A percentile compares a stretch with the other conserved stretches of the same genome.
Evolutionary conservation across 1,140 invertebrate species (phyloP).

Genomic region (Hycleus phaleratus): DNA sequence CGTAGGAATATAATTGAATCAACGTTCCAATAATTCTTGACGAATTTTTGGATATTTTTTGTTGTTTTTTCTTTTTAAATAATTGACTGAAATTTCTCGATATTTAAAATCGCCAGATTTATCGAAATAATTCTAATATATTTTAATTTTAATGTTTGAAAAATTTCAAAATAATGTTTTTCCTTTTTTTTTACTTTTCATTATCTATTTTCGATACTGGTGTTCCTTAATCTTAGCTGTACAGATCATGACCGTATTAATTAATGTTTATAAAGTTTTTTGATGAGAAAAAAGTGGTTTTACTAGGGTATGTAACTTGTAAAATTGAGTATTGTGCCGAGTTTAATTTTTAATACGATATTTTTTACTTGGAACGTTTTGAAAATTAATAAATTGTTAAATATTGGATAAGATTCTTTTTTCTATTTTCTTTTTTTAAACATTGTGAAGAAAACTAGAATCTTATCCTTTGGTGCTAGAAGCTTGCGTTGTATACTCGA

Average conservation of each 20-base stretch:
- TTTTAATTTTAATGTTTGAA: constrained; percentile 1
- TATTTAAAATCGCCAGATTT: constrained; percentile 8
- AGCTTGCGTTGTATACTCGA: constrained; percentile 7
- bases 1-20: not conserved
- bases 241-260: constrained; percentile 10
- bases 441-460: not conserved
- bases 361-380: constrained; percentile 13
- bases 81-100: constrained; percentile 8
- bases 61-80: constrained; percentile 9
- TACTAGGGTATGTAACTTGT: constrained; percentile 9
- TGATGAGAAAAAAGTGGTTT: not conserved
- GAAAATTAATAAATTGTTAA: constrained; percentile 5
- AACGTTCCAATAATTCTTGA: too few relatives aligned
- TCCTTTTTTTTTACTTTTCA: constrained; percentile 2
- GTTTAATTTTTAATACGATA: constrained; percentile 10
- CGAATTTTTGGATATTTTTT: constrained; percentile 1
- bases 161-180: not conserved
- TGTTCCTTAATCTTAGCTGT: constrained; percentile 15
- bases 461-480: constrained; percentile 13
- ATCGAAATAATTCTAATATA: constrained; percentile 7
- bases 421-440: too few relatives aligned
- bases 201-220: constrained; percentile 8
- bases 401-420: constrained; percentile 10
- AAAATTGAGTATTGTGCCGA: constrained; percentile 9
- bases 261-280: constrained; percentile 5